phyloP scores from a whole-genome alignment of 1,140 invertebrate species.

The Drosophila baimaii region DNA sequence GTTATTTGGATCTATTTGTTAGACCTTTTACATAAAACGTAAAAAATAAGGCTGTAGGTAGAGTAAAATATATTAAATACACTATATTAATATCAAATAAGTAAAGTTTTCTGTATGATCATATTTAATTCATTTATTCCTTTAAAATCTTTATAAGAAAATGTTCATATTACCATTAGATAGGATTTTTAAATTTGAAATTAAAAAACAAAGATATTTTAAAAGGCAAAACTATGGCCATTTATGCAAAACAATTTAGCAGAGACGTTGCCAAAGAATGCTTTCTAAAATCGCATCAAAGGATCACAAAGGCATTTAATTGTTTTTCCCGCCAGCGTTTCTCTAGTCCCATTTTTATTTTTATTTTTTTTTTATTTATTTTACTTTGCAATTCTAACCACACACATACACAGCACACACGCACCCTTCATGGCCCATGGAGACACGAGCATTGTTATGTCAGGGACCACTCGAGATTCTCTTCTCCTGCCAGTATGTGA shows the following conservation, averaged over 20 bases:
- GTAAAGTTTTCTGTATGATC: too few species aligned
- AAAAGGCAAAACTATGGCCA: background rate
- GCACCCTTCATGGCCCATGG: conserved; percentile 3
- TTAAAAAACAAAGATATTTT: background rate
- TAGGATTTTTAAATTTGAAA: background rate
- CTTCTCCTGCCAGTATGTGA: conserved; percentile 24
- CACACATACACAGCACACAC: conserved; percentile 22
- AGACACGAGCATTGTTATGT: conserved; percentile 49
- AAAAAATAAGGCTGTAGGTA: background rate
- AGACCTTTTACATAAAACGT: background rate
- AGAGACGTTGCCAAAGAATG: conserved; percentile 5
- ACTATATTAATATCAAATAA: too few species aligned
- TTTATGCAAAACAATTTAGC: conserved; percentile 14
- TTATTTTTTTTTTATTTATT: conserved; percentile 29
- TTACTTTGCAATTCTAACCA: conserved; percentile 40
- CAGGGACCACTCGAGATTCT: conserved; percentile 26
- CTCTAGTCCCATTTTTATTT: conserved; percentile 26
- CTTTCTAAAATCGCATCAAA: conserved; percentile 38
- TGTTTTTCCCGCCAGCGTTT: conserved; percentile 22
- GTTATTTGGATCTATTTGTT: too few species aligned
- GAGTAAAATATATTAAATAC: too few species aligned
- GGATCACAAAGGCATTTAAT: conserved; percentile 43
- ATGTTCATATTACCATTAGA: too few species aligned
- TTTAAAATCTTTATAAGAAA: too few species aligned
- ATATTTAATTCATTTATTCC: too few species aligned